A percentile compares a stretch with the other conserved stretches of the same genome.
phyloP scores from a whole-genome alignment of 1,140 invertebrate genomes.

The Halyomorpha halys region DNA sequence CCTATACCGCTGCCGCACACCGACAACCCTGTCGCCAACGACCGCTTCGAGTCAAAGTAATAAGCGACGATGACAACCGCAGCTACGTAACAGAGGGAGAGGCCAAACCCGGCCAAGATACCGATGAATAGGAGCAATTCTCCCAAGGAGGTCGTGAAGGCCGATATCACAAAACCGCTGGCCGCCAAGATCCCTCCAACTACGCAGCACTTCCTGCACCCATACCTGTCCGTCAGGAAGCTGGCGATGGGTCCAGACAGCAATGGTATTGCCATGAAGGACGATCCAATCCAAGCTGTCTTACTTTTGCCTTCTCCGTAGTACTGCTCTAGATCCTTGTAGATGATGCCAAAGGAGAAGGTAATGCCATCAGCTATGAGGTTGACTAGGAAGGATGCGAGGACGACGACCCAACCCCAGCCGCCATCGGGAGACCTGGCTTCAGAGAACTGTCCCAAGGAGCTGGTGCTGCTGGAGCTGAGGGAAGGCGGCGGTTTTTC shows the following conservation, averaged over 20 bases:
- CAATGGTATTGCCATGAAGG: slow-evolving; percentile 84
- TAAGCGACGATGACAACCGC: slow-evolving; percentile 90
- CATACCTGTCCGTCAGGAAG: slow-evolving; percentile 70
- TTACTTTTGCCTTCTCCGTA: slow-evolving; percentile 67
- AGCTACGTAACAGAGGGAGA: slow-evolving; percentile 79
- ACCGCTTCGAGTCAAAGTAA: slow-evolving; percentile 87
- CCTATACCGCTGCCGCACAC: slow-evolving; percentile 81
- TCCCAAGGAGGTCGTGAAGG: slow-evolving; percentile 63
- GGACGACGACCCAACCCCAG: slow-evolving; percentile 56
- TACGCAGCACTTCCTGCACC: slow-evolving; percentile 32
- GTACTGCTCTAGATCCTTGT: slow-evolving; percentile 64
- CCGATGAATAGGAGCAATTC: slow-evolving; percentile 76
- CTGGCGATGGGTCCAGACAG: slow-evolving; percentile 80
- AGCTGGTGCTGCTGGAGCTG: slow-evolving; percentile 16
- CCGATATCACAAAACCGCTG: slow-evolving; percentile 69
- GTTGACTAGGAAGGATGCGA: slow-evolving; percentile 78
- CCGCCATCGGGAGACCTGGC: slow-evolving; percentile 60
- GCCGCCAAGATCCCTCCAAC: slow-evolving; percentile 64
- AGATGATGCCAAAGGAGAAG: slow-evolving; percentile 77
- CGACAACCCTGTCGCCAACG: slow-evolving; percentile 84
- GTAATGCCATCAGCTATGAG: slow-evolving; percentile 83
- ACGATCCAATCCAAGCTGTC: slow-evolving; percentile 78
- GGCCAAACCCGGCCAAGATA: slow-evolving; percentile 71
- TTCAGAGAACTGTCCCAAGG: slow-evolving; percentile 39
- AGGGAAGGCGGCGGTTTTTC: slow-evolving; percentile 10